Conservation (phyloP, 1,140 invertebrate genomes). For the Tyrophagus putrescentiae region DNA sequence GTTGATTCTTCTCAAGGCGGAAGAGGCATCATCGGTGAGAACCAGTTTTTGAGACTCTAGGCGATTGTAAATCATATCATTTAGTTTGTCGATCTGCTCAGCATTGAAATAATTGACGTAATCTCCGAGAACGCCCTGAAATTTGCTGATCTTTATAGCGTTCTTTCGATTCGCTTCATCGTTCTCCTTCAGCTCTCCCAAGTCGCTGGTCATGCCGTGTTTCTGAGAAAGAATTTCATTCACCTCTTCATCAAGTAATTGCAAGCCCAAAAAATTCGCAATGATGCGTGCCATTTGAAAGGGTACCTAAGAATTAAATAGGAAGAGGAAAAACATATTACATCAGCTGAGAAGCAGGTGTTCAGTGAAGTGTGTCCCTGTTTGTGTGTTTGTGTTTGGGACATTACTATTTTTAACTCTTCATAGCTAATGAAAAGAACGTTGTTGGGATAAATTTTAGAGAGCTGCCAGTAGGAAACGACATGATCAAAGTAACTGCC, state of each 20-base stretch:
- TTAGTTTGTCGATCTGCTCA: slow-evolving; percentile 46
- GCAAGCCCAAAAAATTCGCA: slow-evolving; percentile 35
- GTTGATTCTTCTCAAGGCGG: slow-evolving; percentile 1
- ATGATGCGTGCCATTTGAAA: slow-evolving; percentile 33
- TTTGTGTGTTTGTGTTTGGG: background rate
- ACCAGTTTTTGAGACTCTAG: background rate
- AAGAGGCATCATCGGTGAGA: background rate
- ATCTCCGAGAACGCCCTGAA: slow-evolving; percentile 50
- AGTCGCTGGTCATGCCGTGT: background rate
- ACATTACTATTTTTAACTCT: slow-evolving; percentile 32
- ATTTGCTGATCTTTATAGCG: background rate
- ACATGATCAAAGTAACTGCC: slow-evolving; percentile 42
- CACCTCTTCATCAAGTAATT: slow-evolving; percentile 28
- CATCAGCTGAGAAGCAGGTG: background rate
- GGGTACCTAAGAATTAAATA: slow-evolving; percentile 30
- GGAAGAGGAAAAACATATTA: background rate
- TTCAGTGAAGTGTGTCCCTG: background rate
- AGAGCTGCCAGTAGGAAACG: slow-evolving; percentile 35
- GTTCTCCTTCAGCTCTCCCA: background rate
- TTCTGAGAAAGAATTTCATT: slow-evolving; percentile 3
- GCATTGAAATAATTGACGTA: slow-evolving; percentile 62
- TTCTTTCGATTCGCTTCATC: background rate
- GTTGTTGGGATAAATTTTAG: slow-evolving; percentile 32
- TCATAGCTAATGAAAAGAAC: slow-evolving; percentile 41
- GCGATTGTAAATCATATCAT: slow-evolving; percentile 34